phyloP scores from a whole-genome alignment of 1,140 invertebrate species.

The Neoseiulus cucumeris region DNA sequence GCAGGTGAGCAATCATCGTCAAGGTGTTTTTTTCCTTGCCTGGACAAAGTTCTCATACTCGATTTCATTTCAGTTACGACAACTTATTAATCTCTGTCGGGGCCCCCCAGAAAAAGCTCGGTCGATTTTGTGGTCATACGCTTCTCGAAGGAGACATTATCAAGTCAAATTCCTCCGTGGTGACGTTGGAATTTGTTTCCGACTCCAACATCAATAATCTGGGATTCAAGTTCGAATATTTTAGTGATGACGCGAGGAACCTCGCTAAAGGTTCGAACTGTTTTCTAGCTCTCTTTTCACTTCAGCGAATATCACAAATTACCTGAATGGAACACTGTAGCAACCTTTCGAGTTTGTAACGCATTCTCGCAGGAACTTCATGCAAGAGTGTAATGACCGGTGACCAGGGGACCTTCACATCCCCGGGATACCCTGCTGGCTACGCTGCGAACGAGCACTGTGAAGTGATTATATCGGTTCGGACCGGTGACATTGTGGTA shows the following conservation, averaged over 20 bases:
- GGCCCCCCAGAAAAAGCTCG: not conserved
- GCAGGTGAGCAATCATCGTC: not conserved
- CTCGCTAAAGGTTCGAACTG: not conserved
- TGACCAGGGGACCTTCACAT: no score
- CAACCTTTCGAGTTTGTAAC: no score
- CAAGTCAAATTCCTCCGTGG: not conserved
- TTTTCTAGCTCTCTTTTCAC: not conserved
- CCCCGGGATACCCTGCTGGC: no score
- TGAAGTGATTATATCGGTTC: no score
- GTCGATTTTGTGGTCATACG: not conserved
- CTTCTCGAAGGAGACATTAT: conserved; percentile 1
- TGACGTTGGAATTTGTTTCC: not conserved
- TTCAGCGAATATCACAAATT: no score
- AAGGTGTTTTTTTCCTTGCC: not conserved
- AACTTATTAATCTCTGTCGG: not conserved
- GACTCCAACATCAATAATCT: not conserved
- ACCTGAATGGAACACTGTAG: no score
- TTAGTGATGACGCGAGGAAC: not conserved
- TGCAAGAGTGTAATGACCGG: no score
- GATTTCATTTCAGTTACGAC: not conserved
- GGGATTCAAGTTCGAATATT: conserved; percentile 3
- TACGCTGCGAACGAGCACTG: no score
- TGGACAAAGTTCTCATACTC: not conserved
- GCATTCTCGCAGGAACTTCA: no score
- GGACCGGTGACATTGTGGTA: no score